These are phyloP conservation scores for Cyphomyrus discorhynchus DNA, from an alignment of 2,113 vertebrate genomes.

Conservation along the genomic window DNA sequence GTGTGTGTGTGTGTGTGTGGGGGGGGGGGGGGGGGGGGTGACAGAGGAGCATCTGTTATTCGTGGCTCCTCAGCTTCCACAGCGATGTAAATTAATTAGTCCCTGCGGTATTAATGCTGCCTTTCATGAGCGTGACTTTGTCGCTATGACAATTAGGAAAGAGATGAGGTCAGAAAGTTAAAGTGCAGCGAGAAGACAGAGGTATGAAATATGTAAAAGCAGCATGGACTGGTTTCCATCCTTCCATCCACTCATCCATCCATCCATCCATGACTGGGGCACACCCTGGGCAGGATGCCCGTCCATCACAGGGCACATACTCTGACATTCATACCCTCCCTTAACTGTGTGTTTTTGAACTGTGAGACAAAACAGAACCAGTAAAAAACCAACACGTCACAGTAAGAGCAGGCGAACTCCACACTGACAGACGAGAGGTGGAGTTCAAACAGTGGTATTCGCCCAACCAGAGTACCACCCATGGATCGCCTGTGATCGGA, in stretches of 20 bases:
- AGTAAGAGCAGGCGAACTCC: background rate
- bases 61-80: background rate
- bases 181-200: background rate
- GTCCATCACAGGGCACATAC: background rate
- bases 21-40: background rate
- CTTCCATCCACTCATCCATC: background rate
- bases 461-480: background rate
- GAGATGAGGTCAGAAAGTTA: background rate
- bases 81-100: background rate
- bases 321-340: background rate
- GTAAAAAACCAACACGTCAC: background rate
- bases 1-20: too few relatives aligned
- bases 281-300: background rate
- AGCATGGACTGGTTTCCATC: background rate
- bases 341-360: background rate
- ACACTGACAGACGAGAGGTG: background rate
- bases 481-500: background rate
- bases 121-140: background rate
- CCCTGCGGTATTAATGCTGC: background rate
- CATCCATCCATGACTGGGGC: background rate
- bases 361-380: background rate
- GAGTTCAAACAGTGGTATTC: background rate
- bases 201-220: background rate
- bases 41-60: background rate
- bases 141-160: background rate